Evolutionary conservation across 1,140 invertebrate genomes (phyloP), one percentile per base, ranked within the genome.

Genomic region (Tenebrio molitor): DNA sequence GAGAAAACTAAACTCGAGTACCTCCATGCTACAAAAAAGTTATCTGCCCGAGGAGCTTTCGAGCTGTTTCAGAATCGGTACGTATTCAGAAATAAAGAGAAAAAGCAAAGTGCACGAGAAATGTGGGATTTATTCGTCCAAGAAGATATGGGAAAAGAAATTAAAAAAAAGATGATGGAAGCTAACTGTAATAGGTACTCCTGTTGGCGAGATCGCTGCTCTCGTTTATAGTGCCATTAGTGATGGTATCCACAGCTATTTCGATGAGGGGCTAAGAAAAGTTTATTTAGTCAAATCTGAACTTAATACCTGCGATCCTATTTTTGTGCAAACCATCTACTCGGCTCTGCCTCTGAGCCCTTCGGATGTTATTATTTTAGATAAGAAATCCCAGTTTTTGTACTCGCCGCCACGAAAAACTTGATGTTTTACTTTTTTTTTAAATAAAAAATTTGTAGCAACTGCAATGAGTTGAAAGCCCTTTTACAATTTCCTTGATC

Each of bases 381-480:
- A 41, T 7, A 7, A 41, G 2, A 41, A 41, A 41, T 5, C 41
- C 2, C 41, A 44, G 16, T 44, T 44, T 17, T 14, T 44, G 4
- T 44, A 16, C 8, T 44, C 41, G 1, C 41, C 41, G 2, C 12
- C 3, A 16, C 14, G 41, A 44, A 44, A 14, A 44, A 15, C 41
- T 41, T 44, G 8, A 29, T 29, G 25, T 44, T 5, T 44, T 44
- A 44, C 15, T 44, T 44, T 44, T 29, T 29, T 39, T 44, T 44
- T 44, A 16, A 44, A 44, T 44, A 44, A 44, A 44, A 44, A 44
- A 16, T 15, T 44, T 16, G 2, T 44, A 44, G 41, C 41, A 44
- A 44, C 41, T 44, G 41, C 41, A 44, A 44, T 44, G 41, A 44
- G 41, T 44, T 44, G 41, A 44, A 44, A 44, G 41, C 15, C 41